Evolutionary conservation across 2,113 vertebrate species (phyloP).

Genomic region (Neotragus pygmaeus): DNA sequence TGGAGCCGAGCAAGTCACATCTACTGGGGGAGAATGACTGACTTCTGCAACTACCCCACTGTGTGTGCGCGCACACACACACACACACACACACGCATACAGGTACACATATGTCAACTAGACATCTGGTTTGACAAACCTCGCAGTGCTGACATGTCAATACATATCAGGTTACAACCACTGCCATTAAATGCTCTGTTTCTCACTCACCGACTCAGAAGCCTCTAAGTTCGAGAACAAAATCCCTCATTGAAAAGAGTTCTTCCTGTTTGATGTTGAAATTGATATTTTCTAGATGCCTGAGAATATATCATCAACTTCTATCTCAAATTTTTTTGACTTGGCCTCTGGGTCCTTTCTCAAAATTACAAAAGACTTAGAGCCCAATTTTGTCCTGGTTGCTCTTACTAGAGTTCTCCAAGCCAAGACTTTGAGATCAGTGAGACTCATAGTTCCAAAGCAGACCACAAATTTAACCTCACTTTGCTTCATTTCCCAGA

Average conservation of each 20-base stretch:
- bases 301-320: background rate
- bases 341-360: background rate
- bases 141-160: background rate
- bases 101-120: background rate
- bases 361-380: background rate
- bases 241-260: background rate
- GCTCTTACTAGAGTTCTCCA: background rate
- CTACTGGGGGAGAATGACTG: background rate
- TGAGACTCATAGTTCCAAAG: background rate
- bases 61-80: background rate
- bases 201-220: background rate
- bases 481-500: background rate
- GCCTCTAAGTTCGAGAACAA: slow-evolving; percentile 3
- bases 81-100: too few relatives aligned
- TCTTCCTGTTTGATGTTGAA: background rate
- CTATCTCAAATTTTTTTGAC: background rate
- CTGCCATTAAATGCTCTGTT: background rate
- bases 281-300: background rate
- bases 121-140: background rate
- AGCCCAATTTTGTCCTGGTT: background rate
- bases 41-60: background rate
- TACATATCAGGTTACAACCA: background rate
- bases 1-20: background rate
- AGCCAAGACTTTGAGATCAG: background rate
- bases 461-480: background rate